phyloP scores from a whole-genome alignment of 2,797 vertebrate genomes.

The Phataginus tricuspis region DNA sequence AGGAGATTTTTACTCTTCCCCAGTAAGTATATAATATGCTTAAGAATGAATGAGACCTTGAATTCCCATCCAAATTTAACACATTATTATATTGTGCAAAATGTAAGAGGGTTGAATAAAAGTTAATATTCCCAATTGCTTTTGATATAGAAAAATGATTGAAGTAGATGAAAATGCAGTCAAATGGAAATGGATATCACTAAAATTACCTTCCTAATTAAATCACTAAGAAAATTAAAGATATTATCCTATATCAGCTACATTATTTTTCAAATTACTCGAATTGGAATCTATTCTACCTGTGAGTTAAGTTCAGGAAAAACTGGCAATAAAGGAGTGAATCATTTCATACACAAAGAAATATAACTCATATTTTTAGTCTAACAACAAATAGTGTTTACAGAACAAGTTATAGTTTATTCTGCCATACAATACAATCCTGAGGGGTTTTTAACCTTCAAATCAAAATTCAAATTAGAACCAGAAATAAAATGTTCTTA shows the following conservation, averaged over 20 bases:
- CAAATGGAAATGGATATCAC: not conserved
- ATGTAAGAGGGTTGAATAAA: not conserved
- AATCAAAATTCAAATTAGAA: constrained; percentile 42
- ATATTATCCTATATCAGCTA: not conserved
- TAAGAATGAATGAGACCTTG: not conserved
- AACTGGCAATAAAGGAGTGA: not conserved
- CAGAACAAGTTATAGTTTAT: not conserved
- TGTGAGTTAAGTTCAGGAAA: not conserved
- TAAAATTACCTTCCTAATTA: not conserved
- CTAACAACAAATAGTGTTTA: not conserved
- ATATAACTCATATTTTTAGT: not conserved
- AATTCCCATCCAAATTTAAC: not conserved
- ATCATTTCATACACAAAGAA: not conserved
- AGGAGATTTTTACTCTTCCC: not conserved
- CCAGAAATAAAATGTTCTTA: constrained; percentile 10
- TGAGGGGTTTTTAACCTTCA: not conserved
- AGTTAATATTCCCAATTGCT: not conserved
- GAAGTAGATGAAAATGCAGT: not conserved
- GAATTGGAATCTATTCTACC: not conserved
- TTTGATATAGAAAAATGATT: not conserved
- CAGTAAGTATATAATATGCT: not conserved
- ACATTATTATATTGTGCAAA: not conserved
- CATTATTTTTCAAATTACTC: not conserved
- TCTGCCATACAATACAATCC: not conserved
- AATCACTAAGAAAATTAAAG: not conserved